phyloP scores from a whole-genome alignment of 2,113 vertebrate genomes.

The Cranoglanis bouderius region DNA sequence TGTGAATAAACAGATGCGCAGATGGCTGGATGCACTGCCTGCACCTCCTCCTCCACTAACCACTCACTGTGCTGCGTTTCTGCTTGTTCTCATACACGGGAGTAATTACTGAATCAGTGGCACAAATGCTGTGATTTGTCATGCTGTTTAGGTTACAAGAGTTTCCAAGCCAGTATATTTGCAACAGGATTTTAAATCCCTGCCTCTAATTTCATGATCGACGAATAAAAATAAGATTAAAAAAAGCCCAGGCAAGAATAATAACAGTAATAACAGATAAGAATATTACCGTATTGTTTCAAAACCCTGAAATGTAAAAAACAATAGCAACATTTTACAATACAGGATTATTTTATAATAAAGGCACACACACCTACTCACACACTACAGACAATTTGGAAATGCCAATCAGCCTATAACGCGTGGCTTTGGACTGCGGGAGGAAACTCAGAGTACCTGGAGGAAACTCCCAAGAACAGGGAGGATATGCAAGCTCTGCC shows the following conservation, averaged over 20 bases:
- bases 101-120: background rate
- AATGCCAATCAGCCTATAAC: too few species aligned
- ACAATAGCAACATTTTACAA: background rate
- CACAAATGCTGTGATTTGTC: background rate
- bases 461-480: too few species aligned
- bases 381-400: too few species aligned
- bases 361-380: too few species aligned
- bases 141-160: background rate
- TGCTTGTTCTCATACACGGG: background rate
- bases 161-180: background rate
- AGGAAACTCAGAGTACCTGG: too few species aligned
- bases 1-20: slow-evolving; percentile 51
- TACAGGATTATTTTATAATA: too few species aligned
- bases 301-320: background rate
- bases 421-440: too few species aligned
- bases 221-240: background rate
- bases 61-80: background rate
- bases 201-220: background rate
- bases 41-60: background rate
- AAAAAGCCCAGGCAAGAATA: background rate
- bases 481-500: too few species aligned
- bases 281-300: background rate
- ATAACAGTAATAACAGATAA: background rate
- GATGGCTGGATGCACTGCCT: slow-evolving; percentile 20
- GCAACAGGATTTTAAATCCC: background rate